Base-by-base conservation (phyloP, 2,888 invertebrate genomes). In the Pecten maximus region DNA sequence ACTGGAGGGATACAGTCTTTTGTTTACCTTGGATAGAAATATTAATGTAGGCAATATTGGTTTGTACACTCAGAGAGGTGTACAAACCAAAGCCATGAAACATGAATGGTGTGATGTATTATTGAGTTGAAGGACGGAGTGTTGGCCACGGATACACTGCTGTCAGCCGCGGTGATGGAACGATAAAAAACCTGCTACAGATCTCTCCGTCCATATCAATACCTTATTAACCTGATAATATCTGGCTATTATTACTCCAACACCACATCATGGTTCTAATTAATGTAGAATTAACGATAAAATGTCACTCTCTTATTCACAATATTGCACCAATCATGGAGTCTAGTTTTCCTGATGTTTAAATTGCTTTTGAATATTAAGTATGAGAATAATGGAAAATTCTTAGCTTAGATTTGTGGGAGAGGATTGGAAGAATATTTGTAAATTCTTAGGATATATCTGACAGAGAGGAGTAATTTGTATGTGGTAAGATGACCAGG, bases 251-350 rank as follows among this genome's bases (percentile, higher is more conserved):
- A 74, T 35, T 74, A 74, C 74, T 35, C 74, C 74, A 3, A 28
- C 74, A 74, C 74, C 74, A 28, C 74, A 74, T 74, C 35, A 74
- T 28, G 74, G 19, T 74, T 35, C 74, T 74, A 74, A 74, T 74
- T 74, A 74, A 74, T 35, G 74, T 28, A n/a, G 54, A 54, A 54
- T 54, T 54, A 74, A 74, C 74, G 35, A 74, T 74, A 74, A 74
- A 74, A 74, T 23, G 35, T 35, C 74, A 28, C 74, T 74, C 74
- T 74, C 2, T 74, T 74, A 74, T 74, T 74, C 74, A 74, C 74
- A 74, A 74, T 74, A 74, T 28, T 74, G 28, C 35, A 10, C 28
- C 74, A 35, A 10, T 35, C 74, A 35, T 28, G 2, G 74, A 15
- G 28, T 28, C 35, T 74, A 12, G 74, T 74, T 74, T 23, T 74